Conservation (phyloP, 2,888 invertebrate species). For the Acanthacorydalis orientalis region DNA sequence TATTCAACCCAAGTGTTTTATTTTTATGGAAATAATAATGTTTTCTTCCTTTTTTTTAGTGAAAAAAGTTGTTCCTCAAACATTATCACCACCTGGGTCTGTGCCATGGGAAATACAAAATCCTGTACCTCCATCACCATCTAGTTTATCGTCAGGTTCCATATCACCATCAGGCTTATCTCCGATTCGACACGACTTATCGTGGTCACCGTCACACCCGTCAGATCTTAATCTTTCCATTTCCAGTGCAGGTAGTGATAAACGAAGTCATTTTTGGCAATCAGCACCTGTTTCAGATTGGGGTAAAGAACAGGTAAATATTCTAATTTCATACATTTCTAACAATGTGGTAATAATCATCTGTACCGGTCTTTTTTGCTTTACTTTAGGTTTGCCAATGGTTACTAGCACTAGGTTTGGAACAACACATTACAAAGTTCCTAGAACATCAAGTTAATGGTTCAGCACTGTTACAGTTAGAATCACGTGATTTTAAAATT, state of each 20-base stretch:
- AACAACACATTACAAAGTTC: constrained; percentile 76
- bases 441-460: constrained; percentile 82
- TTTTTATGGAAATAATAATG: not conserved
- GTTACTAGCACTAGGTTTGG: constrained; percentile 67
- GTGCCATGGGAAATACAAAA: constrained; percentile 40
- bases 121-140: constrained; percentile 44
- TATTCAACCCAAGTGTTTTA: not conserved
- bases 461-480: constrained; percentile 65
- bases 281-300: constrained; percentile 57
- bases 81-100: constrained; percentile 41
- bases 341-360: not conserved
- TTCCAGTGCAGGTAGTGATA: constrained; percentile 43
- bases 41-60: constrained; percentile 23
- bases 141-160: constrained; percentile 44
- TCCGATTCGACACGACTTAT: constrained; percentile 19
- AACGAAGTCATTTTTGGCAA: constrained; percentile 46
- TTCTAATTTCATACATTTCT: not conserved
- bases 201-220: constrained; percentile 33
- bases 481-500: constrained; percentile 82
- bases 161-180: constrained; percentile 33
- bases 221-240: constrained; percentile 40
- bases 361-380: constrained; percentile 9
- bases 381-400: constrained; percentile 85
- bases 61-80: constrained; percentile 47
- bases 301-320: constrained; percentile 55